Evolutionary conservation across 37 sponge, comb jelly and placozoan species (phyloP).

Genomic region (Agelas oroides): DNA sequence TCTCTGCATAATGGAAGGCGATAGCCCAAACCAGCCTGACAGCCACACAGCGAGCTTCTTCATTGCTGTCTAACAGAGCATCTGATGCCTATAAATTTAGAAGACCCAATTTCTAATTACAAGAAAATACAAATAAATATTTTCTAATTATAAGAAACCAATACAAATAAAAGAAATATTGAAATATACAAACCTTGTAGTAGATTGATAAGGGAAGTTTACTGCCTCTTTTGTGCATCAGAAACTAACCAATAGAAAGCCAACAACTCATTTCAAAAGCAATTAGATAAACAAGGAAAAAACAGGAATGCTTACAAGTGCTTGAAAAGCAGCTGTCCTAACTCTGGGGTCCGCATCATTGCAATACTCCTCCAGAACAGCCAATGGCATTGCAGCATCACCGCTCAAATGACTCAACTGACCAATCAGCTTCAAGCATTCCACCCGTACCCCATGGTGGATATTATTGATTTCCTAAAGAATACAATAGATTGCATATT

Average conservation of each 20-base stretch:
- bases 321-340: slow-evolving; percentile 63
- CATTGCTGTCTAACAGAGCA: slow-evolving; percentile 47
- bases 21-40: slow-evolving; percentile 60
- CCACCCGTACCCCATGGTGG: slow-evolving; percentile 68
- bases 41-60: slow-evolving; percentile 61
- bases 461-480: slow-evolving; percentile 9
- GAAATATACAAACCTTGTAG: slow-evolving; percentile 16
- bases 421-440: slow-evolving; percentile 79
- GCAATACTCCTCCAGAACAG: slow-evolving; percentile 31
- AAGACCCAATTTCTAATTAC: background rate
- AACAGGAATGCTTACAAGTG: slow-evolving; percentile 57
- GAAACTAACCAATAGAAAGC: slow-evolving; percentile 2
- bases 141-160: no score
- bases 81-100: slow-evolving; percentile 38
- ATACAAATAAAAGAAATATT: background rate
- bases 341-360: slow-evolving; percentile 77
- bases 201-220: slow-evolving; percentile 44
- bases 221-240: background rate
- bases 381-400: slow-evolving; percentile 25
- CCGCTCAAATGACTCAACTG: slow-evolving; percentile 42
- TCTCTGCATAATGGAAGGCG: slow-evolving; percentile 24
- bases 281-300: no score
- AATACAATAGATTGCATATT: background rate
- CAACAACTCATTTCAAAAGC: no score
- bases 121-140: no score